Percentiles rank a stretch among this genome's conserved stretches.
These are phyloP conservation scores for Polydrusus cervinus DNA, from an alignment of 2,888 invertebrate genomes.

Conservation along the genomic window DNA sequence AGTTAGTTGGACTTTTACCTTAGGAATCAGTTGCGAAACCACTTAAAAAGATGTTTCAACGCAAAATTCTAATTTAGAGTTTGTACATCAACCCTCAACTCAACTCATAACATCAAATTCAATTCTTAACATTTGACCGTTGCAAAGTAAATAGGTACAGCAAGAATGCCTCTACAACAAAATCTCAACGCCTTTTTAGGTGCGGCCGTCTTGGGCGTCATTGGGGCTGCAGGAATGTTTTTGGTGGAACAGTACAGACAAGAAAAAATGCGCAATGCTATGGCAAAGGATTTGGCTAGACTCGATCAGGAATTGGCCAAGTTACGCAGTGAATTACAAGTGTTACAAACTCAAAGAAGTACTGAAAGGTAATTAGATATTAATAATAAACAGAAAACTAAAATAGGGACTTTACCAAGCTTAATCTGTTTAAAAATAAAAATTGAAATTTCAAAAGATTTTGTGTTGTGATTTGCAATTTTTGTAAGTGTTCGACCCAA, in stretches of 20 bases:
- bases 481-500: no score
- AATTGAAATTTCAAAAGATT: background rate
- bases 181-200: conserved; percentile 63
- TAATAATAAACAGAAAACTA: background rate
- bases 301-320: conserved; percentile 65
- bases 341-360: conserved; percentile 58
- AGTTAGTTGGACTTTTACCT: conserved; percentile 9
- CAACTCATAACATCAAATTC: background rate
- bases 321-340: conserved; percentile 65
- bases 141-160: background rate
- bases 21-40: background rate
- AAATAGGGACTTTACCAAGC: no score
- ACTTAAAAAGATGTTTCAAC: background rate
- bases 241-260: conserved; percentile 68
- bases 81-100: background rate
- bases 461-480: no score
- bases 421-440: no score
- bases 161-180: conserved; percentile 60
- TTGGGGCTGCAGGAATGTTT: conserved; percentile 68
- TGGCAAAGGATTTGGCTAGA: conserved; percentile 67
- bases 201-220: conserved; percentile 68
- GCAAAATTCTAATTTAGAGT: conserved; percentile 3
- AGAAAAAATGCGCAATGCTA: conserved; percentile 64
- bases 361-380: conserved; percentile 53
- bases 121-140: background rate